Evolutionary conservation across 2,113 vertebrate genomes (phyloP), one percentile per base, ranked within the genome.

Genomic region (Chaenocephalus aceratus): DNA sequence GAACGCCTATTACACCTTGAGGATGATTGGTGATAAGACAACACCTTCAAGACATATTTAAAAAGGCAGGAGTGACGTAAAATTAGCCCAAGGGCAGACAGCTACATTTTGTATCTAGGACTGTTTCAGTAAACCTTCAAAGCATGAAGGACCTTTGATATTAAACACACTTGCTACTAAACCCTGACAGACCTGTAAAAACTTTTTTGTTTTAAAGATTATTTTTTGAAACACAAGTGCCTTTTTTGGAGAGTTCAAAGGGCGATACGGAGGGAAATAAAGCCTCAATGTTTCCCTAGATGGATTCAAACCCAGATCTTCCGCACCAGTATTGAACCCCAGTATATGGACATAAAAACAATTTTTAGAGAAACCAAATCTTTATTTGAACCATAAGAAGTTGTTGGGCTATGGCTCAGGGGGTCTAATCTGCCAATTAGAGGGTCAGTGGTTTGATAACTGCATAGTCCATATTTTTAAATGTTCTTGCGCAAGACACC

Each of bases 1-100:
- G 83, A 90, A 90, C 83, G 77, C 74, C 78, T 56, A 30, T 72
- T 53, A 81, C 72, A 75, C 77, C 71, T 84, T 79, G 71, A 84
- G 66, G 53, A 88, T 83, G 72, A 90, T 78, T 76, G 80, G 14
- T 53, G 85, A 86, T 76, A 76, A 71, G 56, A 45, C 58, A 68
- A 71, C 73, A 61, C 58, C 36, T 49, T 67, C 2, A 41, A 26
- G 63, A 59, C 59, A 46, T 16, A 63, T 68, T 80, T 71, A 48
- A 82, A 48, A 82, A 72, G 77, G 71, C 12, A 56, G 51, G 12
- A 26, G 51, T 58, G 5, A 53, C 1, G 52, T 16, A 0, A 48
- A 61, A 62, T 49, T 10, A 11, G 67, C 56, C 56, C 80, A 80
- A 75, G 60, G 72, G 1, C 36, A 61, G 41, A 76, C 0, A 3